Evolutionary conservation across 2,888 invertebrate genomes (phyloP).

Genomic region (Acrobasis suavella): DNA sequence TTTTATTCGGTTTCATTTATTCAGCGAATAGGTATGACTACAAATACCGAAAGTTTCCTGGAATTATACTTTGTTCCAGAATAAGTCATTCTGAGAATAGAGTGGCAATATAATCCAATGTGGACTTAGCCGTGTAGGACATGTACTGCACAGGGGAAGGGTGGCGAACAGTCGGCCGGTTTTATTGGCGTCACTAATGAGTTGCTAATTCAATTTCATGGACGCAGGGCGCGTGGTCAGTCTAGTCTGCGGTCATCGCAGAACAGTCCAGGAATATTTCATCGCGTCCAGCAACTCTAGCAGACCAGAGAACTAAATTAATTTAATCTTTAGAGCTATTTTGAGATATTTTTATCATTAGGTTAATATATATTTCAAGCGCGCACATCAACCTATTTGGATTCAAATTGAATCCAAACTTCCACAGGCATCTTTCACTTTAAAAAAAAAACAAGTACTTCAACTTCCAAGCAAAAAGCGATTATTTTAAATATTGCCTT

Average conservation of each 20-base stretch:
- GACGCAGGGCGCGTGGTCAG: slow-evolving; percentile 54
- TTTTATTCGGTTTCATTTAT: no score
- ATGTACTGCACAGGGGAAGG: slow-evolving; percentile 34
- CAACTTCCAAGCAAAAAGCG: neutral
- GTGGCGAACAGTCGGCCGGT: slow-evolving; percentile 56
- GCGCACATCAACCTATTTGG: no score
- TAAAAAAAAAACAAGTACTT: no score
- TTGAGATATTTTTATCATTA: no score
- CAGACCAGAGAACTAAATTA: slow-evolving; percentile 22
- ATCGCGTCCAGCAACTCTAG: neutral
- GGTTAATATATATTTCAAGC: no score
- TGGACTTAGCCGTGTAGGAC: slow-evolving; percentile 19
- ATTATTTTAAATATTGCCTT: neutral
- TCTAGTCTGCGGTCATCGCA: slow-evolving; percentile 13
- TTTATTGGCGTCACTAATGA: slow-evolving; percentile 82
- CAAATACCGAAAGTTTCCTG: no score
- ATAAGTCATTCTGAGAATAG: neutral
- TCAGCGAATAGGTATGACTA: no score
- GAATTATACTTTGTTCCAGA: neutral
- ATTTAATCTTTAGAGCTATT: neutral
- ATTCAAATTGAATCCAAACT: no score
- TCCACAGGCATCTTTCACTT: no score
- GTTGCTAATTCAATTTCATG: slow-evolving; percentile 82
- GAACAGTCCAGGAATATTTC: slow-evolving; percentile 9
- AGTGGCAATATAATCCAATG: neutral